These are phyloP conservation scores for Gymnobelideus leadbeateri DNA, from an alignment of 2,113 vertebrate genomes.

Conservation along the genomic window DNA sequence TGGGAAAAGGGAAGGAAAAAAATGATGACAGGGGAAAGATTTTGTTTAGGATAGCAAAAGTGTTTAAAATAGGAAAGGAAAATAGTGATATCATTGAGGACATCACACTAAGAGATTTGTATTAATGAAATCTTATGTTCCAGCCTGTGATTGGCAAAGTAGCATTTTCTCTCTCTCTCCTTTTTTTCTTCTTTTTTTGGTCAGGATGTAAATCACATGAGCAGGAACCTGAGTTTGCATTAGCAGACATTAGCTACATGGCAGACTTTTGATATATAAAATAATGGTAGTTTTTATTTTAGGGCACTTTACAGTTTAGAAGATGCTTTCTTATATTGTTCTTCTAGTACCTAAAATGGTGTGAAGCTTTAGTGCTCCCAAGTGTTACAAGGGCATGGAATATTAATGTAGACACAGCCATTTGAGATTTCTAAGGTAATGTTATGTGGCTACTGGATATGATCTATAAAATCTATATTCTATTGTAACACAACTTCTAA, in stretches of 20 bases:
- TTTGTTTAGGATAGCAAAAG: not conserved
- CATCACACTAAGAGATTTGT: not conserved
- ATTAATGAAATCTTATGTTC: not conserved
- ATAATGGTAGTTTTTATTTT: not conserved
- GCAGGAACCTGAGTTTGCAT: not conserved
- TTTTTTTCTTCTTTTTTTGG: no score
- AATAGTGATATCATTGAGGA: not conserved
- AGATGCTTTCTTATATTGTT: not conserved
- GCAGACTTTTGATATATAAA: not conserved
- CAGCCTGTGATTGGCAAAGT: not conserved
- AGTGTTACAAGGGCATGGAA: not conserved
- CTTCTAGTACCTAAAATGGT: constrained; percentile 10
- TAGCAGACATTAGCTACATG: not conserved
- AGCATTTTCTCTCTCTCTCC: not conserved
- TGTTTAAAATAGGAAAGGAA: not conserved
- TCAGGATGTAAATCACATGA: not conserved
- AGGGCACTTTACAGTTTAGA: not conserved
- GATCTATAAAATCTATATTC: not conserved
- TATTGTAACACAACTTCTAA: not conserved
- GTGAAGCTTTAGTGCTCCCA: constrained; percentile 21
- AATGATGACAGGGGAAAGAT: not conserved
- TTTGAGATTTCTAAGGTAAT: constrained; percentile 27
- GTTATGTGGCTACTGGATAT: not conserved
- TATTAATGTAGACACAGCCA: not conserved
- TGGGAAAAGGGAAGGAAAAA: not conserved